phyloP scores from a whole-genome alignment of 2,888 invertebrate species.

The Tolmerus cingulatus region DNA sequence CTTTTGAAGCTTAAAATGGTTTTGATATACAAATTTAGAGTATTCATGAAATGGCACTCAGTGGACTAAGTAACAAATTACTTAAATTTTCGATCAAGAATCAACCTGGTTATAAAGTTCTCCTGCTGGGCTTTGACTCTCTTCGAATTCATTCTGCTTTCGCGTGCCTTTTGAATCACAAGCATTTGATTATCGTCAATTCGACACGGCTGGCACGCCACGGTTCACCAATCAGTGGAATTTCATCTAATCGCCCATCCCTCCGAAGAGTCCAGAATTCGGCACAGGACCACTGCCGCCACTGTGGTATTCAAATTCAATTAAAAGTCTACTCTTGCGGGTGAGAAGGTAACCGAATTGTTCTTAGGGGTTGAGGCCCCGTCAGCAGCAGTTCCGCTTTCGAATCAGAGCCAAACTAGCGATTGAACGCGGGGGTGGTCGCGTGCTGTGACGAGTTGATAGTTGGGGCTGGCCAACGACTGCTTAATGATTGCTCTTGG shows the following conservation, averaged over 20 bases:
- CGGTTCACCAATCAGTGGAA: conserved; percentile 20
- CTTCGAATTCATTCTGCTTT: not conserved
- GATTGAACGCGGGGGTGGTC: not conserved
- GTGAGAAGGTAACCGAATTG: not conserved
- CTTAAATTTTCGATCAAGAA: not conserved
- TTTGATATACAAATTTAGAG: no score
- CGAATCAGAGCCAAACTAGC: not conserved
- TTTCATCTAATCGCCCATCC: conserved; percentile 12
- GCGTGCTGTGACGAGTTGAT: conserved; percentile 13
- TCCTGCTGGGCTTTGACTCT: not conserved
- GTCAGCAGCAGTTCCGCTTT: not conserved
- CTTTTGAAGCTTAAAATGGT: no score
- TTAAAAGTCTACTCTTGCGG: conserved; percentile 12
- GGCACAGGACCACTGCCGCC: not conserved
- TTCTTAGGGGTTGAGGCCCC: not conserved
- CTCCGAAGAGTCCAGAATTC: not conserved
- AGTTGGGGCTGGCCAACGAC: not conserved
- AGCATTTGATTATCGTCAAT: not conserved
- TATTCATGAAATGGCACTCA: no score
- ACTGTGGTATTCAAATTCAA: conserved; percentile 28
- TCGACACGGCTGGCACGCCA: not conserved
- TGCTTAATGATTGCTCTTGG: not conserved
- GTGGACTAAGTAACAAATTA: not conserved
- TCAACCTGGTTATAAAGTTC: not conserved
- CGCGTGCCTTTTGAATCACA: not conserved